Evolutionary conservation across 2,888 invertebrate genomes (phyloP).

Genomic region (Leucophora obtusa): DNA sequence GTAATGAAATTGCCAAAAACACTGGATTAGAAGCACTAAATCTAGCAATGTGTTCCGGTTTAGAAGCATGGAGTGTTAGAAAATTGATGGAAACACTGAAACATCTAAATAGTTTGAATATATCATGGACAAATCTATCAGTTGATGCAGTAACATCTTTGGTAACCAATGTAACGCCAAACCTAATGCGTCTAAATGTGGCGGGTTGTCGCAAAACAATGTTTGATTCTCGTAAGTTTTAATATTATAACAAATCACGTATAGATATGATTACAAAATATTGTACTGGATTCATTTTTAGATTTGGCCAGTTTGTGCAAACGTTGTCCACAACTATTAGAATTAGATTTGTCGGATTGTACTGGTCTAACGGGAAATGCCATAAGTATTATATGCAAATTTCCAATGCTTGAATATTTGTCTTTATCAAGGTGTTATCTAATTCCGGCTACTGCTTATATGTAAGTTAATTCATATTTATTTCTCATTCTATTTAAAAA

Average conservation of each 20-base stretch:
- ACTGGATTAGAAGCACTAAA: slow-evolving; percentile 87
- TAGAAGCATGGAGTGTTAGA: slow-evolving; percentile 83
- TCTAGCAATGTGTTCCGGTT: slow-evolving; percentile 88
- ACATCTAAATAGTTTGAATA: slow-evolving; percentile 82
- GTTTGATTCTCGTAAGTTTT: slow-evolving; percentile 85
- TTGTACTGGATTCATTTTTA: slow-evolving; percentile 74
- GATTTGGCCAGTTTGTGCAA: slow-evolving; percentile 84
- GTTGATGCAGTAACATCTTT: slow-evolving; percentile 82
- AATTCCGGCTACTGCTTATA: slow-evolving; percentile 84
- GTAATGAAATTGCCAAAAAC: slow-evolving; percentile 84
- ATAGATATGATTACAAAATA: too few species aligned
- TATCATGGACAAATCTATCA: slow-evolving; percentile 89
- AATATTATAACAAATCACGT: neutral
- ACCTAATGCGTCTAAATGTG: slow-evolving; percentile 87
- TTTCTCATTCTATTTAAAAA: neutral
- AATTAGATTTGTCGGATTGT: slow-evolving; percentile 94
- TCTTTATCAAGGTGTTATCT: slow-evolving; percentile 90
- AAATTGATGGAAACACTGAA: slow-evolving; percentile 81
- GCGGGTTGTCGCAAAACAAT: slow-evolving; percentile 89
- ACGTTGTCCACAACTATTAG: slow-evolving; percentile 86
- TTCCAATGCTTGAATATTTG: slow-evolving; percentile 85
- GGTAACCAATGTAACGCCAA: slow-evolving; percentile 82
- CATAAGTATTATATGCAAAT: slow-evolving; percentile 81
- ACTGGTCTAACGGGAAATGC: slow-evolving; percentile 83
- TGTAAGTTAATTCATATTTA: slow-evolving; percentile 80